Evolutionary conservation across 2,113 vertebrate genomes (phyloP).

Genomic region (Pampusana beccarii): DNA sequence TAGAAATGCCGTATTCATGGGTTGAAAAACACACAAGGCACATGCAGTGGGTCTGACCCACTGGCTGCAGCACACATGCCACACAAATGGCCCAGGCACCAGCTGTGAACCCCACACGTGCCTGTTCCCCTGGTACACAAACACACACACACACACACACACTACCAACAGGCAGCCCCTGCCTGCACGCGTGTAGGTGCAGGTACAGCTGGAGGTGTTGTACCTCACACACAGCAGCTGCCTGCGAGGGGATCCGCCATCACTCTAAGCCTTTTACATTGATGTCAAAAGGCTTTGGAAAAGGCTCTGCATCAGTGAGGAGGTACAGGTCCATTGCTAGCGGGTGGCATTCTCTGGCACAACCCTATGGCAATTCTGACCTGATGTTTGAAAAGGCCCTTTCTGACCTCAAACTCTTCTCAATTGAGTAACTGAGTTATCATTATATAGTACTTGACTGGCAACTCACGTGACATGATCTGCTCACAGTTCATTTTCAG

Average conservation of each 20-base stretch:
- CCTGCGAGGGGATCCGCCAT: not conserved
- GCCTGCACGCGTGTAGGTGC: accelerated
- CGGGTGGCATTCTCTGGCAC: not conserved
- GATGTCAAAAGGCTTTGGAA: not conserved
- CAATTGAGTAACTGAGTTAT: not conserved
- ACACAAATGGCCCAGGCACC: accelerated
- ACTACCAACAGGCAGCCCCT: not conserved
- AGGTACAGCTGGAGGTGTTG: not conserved
- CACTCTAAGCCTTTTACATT: not conserved
- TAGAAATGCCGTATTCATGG: not conserved
- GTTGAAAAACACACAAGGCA: not conserved
- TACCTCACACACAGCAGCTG: accelerated
- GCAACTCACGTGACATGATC: not conserved
- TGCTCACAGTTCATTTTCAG: not conserved
- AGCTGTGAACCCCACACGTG: accelerated
- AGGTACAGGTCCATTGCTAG: not conserved
- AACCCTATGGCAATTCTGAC: not conserved
- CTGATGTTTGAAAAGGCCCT: not conserved
- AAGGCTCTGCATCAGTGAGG: not conserved
- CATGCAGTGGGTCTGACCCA: not conserved
- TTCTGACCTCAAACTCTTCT: not conserved
- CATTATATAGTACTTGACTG: not conserved
- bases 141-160: not conserved
- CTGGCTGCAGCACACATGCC: not conserved
- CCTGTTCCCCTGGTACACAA: accelerated